Percentiles rank a stretch among this genome's conserved stretches.
Evolutionary conservation across 2,888 invertebrate species (phyloP).

Genomic region (Rotaria magnacalcarata): DNA sequence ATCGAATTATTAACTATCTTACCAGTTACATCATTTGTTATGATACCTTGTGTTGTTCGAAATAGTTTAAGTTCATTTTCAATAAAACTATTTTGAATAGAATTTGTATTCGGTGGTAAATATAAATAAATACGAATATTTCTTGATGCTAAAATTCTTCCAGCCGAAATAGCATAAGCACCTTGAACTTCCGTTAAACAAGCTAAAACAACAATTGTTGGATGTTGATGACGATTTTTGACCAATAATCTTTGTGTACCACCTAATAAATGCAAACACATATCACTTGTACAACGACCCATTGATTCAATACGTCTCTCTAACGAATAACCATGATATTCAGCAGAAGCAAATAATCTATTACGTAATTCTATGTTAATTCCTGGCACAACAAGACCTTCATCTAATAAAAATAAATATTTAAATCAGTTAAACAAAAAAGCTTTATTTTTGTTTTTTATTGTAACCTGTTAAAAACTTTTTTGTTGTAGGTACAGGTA

Average conservation of each 20-base stretch:
- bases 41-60: slow-evolving; percentile 19
- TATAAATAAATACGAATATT: slow-evolving; percentile 41
- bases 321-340: slow-evolving; percentile 38
- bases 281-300: slow-evolving; percentile 42
- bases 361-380: slow-evolving; percentile 37
- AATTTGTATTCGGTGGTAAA: not conserved
- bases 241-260: slow-evolving; percentile 41
- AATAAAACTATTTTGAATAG: not conserved
- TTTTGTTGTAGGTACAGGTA: slow-evolving; percentile 20
- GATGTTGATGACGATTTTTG: slow-evolving; percentile 45
- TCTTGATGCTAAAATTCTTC: slow-evolving; percentile 38
- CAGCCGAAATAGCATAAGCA: slow-evolving; percentile 38
- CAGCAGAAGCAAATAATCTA: slow-evolving; percentile 19
- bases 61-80: slow-evolving; percentile 23
- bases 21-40: slow-evolving; percentile 26
- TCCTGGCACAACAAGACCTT: slow-evolving; percentile 43
- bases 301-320: slow-evolving; percentile 43
- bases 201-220: slow-evolving; percentile 39
- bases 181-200: slow-evolving; percentile 40
- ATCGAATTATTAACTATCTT: not conserved
- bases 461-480: not conserved
- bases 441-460: not conserved
- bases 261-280: slow-evolving; percentile 44
- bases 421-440: too few relatives aligned
- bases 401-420: slow-evolving; percentile 20